phyloP scores from a whole-genome alignment of 2,888 invertebrate genomes.

The Rhogogaster chlorosoma region DNA sequence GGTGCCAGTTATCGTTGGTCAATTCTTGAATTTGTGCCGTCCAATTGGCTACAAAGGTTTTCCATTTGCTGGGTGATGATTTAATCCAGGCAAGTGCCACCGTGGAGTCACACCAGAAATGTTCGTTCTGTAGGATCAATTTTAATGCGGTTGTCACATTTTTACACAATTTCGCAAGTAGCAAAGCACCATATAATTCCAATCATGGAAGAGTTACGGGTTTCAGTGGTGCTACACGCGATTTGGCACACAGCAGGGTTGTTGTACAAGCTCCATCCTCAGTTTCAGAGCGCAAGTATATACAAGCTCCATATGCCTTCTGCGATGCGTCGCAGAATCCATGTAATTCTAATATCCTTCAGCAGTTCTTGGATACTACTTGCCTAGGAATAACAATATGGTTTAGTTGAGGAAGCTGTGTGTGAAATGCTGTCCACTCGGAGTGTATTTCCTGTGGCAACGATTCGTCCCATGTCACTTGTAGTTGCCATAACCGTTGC shows the following conservation, averaged over 20 bases:
- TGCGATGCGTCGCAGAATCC: too few relatives aligned
- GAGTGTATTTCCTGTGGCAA: slow-evolving; percentile 54
- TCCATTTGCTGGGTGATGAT: background rate
- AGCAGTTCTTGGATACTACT: background rate
- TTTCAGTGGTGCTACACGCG: slow-evolving; percentile 20
- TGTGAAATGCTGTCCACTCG: slow-evolving; percentile 54
- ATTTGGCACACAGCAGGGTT: slow-evolving; percentile 2
- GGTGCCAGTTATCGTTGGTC: background rate
- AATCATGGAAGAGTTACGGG: background rate
- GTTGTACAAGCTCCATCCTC: slow-evolving; percentile 37
- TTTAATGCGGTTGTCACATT: background rate
- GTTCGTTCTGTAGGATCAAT: background rate
- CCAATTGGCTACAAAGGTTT: slow-evolving; percentile 53
- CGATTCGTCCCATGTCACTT: slow-evolving; percentile 63
- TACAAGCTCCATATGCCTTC: too few relatives aligned
- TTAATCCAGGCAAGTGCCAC: background rate
- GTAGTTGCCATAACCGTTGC: too few relatives aligned
- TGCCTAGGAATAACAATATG: slow-evolving; percentile 54
- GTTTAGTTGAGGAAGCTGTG: slow-evolving; percentile 54
- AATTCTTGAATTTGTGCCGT: slow-evolving; percentile 48
- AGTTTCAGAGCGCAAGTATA: too few relatives aligned
- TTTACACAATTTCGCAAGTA: background rate
- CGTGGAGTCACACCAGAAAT: slow-evolving; percentile 6
- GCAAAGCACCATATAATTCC: slow-evolving; percentile 25
- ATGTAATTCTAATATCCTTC: too few relatives aligned